These are phyloP conservation scores for Cervus canadensis DNA, from an alignment of 2,113 vertebrate genomes.

Conservation along the genomic window DNA sequence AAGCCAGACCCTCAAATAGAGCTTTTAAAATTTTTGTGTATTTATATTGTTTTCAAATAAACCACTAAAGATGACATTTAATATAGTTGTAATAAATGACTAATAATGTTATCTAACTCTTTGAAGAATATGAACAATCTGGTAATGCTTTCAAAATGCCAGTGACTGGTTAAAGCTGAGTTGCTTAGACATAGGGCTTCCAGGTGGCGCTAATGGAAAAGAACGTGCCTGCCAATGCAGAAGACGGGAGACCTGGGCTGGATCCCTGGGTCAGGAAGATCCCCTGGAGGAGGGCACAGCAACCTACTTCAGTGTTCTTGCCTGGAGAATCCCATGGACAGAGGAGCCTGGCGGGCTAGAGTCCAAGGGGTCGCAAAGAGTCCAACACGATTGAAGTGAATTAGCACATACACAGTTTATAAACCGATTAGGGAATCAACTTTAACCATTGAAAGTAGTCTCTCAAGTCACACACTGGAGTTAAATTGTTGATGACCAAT, in stretches of 20 bases:
- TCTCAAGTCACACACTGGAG: fast-evolving
- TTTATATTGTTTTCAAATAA: not conserved
- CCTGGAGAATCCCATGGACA: not conserved
- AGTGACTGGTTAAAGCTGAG: not conserved
- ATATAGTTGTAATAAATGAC: conserved; percentile 28
- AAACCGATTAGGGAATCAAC: not conserved
- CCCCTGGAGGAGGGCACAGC: not conserved
- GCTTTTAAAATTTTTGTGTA: not conserved
- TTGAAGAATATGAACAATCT: conserved; percentile 26
- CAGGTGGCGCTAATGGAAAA: not conserved
- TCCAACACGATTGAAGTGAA: not conserved
- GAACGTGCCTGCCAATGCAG: not conserved
- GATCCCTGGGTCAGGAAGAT: not conserved
- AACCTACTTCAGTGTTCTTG: not conserved
- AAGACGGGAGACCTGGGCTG: not conserved
- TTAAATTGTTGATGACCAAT: not conserved
- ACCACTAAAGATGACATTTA: not conserved
- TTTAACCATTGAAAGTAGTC: not conserved
- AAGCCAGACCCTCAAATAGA: conserved; percentile 2
- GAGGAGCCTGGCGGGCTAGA: not conserved
- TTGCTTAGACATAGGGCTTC: not conserved
- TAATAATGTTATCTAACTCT: conserved; percentile 44
- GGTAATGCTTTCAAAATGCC: not conserved
- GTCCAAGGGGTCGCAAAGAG: not conserved
- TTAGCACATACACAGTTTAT: not conserved